Conservation (phyloP, 1,140 invertebrate genomes). For the Acromyrmex charruanus region DNA sequence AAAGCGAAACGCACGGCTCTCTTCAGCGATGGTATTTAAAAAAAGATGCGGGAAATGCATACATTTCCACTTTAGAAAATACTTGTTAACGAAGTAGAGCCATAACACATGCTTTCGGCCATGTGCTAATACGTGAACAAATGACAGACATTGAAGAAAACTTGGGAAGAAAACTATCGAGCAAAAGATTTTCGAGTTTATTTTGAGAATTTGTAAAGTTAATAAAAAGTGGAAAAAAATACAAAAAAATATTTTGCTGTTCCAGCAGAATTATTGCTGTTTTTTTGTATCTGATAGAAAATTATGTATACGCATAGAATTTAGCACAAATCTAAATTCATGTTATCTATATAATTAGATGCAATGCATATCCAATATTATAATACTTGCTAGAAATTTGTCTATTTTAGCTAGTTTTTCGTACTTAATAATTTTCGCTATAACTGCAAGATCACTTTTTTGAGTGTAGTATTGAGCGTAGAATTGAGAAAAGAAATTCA, state of each 20-base stretch:
- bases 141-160: slow-evolving; percentile 42
- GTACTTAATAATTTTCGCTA: too few species aligned
- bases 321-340: too few species aligned
- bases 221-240: background rate
- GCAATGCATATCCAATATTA: too few species aligned
- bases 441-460: too few species aligned
- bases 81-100: slow-evolving; percentile 62
- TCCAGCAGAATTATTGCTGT: too few species aligned
- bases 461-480: background rate
- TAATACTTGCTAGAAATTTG: too few species aligned
- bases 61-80: slow-evolving; percentile 64
- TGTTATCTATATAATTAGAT: too few species aligned
- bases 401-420: too few species aligned
- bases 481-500: background rate
- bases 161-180: background rate
- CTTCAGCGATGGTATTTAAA: slow-evolving; percentile 28
- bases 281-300: too few species aligned
- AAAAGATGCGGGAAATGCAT: slow-evolving; percentile 47
- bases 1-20: slow-evolving; percentile 21
- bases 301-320: too few species aligned
- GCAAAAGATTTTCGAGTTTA: background rate
- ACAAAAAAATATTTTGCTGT: too few species aligned
- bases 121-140: slow-evolving; percentile 66
- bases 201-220: slow-evolving; percentile 4
- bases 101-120: slow-evolving; percentile 6